A percentile compares a stretch with the other conserved stretches of the same genome.
Conservation (phyloP, 2,797 vertebrate species). For the Kryptopterus vitreolus region DNA sequence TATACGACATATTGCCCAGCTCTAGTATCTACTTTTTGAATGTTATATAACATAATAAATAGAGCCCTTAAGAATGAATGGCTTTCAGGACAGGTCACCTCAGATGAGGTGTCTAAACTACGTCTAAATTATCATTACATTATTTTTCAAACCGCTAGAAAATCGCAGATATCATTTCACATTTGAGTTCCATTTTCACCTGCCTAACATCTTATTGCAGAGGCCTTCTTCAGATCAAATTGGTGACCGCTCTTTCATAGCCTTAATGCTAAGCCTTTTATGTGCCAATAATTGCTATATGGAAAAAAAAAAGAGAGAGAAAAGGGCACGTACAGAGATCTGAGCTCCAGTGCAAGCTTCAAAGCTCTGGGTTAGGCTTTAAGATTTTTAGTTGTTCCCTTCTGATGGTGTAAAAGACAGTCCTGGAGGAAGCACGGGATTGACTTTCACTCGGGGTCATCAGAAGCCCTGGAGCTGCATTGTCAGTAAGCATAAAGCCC, state of each 20-base stretch:
- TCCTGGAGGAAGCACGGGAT: constrained; percentile 60
- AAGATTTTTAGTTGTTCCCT: constrained; percentile 54
- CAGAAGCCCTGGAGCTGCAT: constrained; percentile 57
- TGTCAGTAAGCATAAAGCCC: constrained; percentile 57
- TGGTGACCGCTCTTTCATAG: constrained; percentile 8
- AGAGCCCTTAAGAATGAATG: background rate
- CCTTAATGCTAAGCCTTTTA: constrained; percentile 35
- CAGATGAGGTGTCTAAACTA: constrained; percentile 22
- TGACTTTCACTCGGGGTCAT: constrained; percentile 51
- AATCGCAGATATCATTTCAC: constrained; percentile 45
- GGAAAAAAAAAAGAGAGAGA: constrained; percentile 31
- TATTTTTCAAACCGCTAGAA: constrained; percentile 28
- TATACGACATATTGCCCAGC: too few relatives aligned
- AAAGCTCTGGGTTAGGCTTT: constrained; percentile 42
- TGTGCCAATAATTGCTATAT: constrained; percentile 38
- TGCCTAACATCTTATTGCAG: constrained; percentile 7
- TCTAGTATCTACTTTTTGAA: too few relatives aligned
- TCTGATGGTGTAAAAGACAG: constrained; percentile 63
- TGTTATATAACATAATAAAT: constrained; percentile 59
- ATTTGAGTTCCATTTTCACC: constrained; percentile 29
- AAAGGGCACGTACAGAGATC: constrained; percentile 24
- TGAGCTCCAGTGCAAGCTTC: constrained; percentile 33
- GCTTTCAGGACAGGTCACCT: background rate
- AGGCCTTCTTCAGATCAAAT: constrained; percentile 28
- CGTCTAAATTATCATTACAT: constrained; percentile 18